Base-by-base conservation (phyloP, 2,888 invertebrate species). In the Trichopria drosophilae region DNA sequence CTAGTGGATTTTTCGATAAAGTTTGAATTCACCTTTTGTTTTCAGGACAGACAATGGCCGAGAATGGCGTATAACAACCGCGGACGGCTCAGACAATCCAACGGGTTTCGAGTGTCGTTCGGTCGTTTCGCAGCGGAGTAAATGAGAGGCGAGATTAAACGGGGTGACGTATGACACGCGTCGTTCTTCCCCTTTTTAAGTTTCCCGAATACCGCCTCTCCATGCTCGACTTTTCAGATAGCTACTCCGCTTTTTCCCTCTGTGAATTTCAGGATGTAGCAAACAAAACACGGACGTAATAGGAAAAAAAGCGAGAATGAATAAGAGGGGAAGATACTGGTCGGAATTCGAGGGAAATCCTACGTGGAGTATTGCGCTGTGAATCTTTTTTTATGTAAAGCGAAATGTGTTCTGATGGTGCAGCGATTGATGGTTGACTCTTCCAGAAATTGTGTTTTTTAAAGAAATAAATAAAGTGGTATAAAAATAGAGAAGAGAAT, bases 81-180 rank as follows among this genome's bases (percentile, higher is more conserved):
- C 58, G 55, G 51, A 48, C 18, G 13, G 16, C 18, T n/a, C 18
- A 3, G 6, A 51, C 46, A 53, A 54, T 60, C 58, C 29, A 31
- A 55, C 51, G 51, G 52, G 59, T 49, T 48, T 46, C 51, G 57
- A 58, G 57, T 59, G 58, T 52, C 64, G 66, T 64, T 64, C 59
- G 65, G 58, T 60, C 68, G 66, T 66, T 71, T 69, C 63, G 61
- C 69, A 69, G 62, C 61, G 60, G 67, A 68, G 67, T 69, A 70
- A 71, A 72, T 69, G 72, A 71, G 69, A 64, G 62, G 62, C 65
- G 67, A 72, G 72, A 71, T 70, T 72, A 72, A 71, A 66, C 69
- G 59, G 62, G 55, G 57, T 53, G 55, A 67, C 61, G 62, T 63
- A 66, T 58, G 63, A 60, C 58, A 55, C 53, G 61, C 51, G 65